A percentile compares a stretch with the other conserved stretches of the same genome.
These are phyloP conservation scores for Alethe diademata DNA, from an alignment of 2,113 vertebrate genomes.

Conservation along the genomic window DNA sequence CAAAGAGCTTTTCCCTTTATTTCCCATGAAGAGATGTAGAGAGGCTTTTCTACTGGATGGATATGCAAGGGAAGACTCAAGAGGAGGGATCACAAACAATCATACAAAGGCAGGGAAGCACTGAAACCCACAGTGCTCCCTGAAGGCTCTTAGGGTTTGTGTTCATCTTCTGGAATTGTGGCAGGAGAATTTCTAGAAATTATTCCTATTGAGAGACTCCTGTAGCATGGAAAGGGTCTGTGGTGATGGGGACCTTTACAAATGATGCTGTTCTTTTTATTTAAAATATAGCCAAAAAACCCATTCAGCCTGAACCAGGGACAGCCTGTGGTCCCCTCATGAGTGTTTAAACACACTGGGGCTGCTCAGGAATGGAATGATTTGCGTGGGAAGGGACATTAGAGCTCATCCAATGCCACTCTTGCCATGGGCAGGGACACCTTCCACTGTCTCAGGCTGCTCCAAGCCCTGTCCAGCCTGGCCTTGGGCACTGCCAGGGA, in stretches of 20 bases:
- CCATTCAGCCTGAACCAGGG: not conserved
- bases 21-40: not conserved
- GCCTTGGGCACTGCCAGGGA: not conserved
- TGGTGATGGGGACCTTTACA: not conserved
- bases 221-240: accelerated
- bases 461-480: accelerated
- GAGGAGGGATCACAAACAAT: not conserved
- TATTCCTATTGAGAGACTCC: not conserved
- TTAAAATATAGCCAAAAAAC: not conserved
- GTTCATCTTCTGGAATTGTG: not conserved
- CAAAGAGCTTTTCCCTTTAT: not conserved
- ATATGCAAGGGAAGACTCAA: not conserved
- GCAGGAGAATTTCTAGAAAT: not conserved
- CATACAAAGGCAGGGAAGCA: not conserved
- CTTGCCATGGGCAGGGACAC: not conserved
- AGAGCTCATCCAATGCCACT: accelerated
- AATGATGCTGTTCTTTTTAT: accelerated
- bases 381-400: not conserved
- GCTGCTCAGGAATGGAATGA: not conserved
- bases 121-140: not conserved
- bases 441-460: accelerated
- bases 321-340: not conserved
- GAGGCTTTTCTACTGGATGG: not conserved
- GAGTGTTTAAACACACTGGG: accelerated
- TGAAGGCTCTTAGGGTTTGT: not conserved